Evolutionary conservation across 2,113 vertebrate genomes (phyloP).

Genomic region (Proterorhinus semilunaris): DNA sequence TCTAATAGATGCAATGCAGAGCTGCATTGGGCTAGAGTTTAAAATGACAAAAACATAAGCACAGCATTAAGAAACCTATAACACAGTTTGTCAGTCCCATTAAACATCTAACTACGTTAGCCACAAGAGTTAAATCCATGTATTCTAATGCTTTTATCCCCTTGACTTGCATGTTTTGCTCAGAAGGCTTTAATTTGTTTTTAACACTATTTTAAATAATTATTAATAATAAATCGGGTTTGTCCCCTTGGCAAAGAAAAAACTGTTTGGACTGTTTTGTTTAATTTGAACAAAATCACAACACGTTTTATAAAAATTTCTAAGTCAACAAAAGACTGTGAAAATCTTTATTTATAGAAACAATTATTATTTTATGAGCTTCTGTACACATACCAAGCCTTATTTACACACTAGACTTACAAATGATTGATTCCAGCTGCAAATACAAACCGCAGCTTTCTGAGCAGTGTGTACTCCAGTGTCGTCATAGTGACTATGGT

Average conservation of each 20-base stretch:
- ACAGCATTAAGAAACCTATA: neutral
- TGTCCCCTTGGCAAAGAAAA: neutral
- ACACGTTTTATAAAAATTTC: neutral
- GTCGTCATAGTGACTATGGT: conserved; percentile 34
- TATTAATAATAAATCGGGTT: neutral
- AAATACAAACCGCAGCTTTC: conserved; percentile 31
- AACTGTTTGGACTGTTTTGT: neutral
- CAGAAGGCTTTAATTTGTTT: conserved; percentile 21
- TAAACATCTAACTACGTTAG: neutral
- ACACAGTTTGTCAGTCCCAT: neutral
- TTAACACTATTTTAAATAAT: neutral
- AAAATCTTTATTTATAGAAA: neutral
- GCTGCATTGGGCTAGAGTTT: neutral
- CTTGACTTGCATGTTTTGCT: conserved; percentile 7
- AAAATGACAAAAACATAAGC: neutral
- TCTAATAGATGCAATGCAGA: neutral
- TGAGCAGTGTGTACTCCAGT: conserved; percentile 16
- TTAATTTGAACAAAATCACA: conserved; percentile 1
- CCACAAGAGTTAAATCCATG: neutral
- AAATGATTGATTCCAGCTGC: neutral
- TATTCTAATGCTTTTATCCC: neutral
- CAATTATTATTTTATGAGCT: neutral
- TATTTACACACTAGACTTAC: neutral
- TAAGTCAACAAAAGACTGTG: neutral
- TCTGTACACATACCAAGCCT: neutral